Evolutionary conservation across 2,888 invertebrate genomes (phyloP).

Genomic region (Melanostoma mellinum): DNA sequence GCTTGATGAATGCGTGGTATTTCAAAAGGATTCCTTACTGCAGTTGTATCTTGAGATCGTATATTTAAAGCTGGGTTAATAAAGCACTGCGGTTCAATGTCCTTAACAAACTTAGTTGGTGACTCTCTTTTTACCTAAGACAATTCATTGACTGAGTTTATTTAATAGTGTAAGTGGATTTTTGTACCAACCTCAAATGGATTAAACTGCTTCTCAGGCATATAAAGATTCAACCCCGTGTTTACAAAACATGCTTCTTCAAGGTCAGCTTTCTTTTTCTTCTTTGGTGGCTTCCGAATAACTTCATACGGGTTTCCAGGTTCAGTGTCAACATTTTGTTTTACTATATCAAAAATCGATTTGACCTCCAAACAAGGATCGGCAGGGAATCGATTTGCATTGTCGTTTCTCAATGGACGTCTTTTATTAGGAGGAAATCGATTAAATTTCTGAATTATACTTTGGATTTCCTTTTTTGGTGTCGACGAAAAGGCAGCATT

Average conservation of each 20-base stretch:
- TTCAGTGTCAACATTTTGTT: slow-evolving; percentile 26
- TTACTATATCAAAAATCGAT: slow-evolving; percentile 78
- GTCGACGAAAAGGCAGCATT: slow-evolving; percentile 81
- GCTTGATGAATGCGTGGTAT: slow-evolving; percentile 76
- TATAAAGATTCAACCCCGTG: slow-evolving; percentile 80
- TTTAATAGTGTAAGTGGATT: not conserved
- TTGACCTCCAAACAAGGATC: slow-evolving; percentile 79
- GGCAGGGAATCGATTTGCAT: slow-evolving; percentile 64
- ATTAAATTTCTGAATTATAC: slow-evolving; percentile 75
- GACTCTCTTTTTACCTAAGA: slow-evolving; percentile 76
- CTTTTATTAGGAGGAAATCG: slow-evolving; percentile 49
- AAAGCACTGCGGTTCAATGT: slow-evolving; percentile 76
- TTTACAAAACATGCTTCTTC: slow-evolving; percentile 80
- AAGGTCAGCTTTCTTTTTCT: slow-evolving; percentile 77
- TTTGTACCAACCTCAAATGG: slow-evolving; percentile 79
- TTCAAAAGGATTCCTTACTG: slow-evolving; percentile 80
- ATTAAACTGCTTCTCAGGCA: slow-evolving; percentile 81
- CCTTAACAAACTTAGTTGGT: slow-evolving; percentile 22
- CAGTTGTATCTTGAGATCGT: slow-evolving; percentile 77
- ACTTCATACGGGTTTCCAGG: slow-evolving; percentile 80
- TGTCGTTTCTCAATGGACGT: slow-evolving; percentile 67
- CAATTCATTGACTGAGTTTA: not conserved
- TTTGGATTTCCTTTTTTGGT: slow-evolving; percentile 78
- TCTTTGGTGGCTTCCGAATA: slow-evolving; percentile 80
- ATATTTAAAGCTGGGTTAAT: slow-evolving; percentile 80